Evolutionary conservation across 2,888 invertebrate species (phyloP).

Genomic region (Crossocerus cetratus): DNA sequence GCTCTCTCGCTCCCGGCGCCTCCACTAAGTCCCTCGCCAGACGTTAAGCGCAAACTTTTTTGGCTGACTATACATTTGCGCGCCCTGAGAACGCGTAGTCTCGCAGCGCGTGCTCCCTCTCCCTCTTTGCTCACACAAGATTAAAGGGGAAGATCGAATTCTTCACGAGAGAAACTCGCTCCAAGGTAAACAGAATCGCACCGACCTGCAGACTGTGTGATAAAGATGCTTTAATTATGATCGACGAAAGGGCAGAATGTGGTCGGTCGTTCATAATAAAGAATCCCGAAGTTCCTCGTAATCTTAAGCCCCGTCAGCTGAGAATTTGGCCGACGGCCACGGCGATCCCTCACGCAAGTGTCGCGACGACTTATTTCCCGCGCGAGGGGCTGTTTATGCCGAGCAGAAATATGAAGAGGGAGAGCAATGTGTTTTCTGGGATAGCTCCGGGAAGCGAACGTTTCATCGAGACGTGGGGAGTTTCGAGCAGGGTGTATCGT

Average conservation of each 20-base stretch:
- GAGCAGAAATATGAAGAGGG: too few species aligned
- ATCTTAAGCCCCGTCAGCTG: slow-evolving; percentile 28
- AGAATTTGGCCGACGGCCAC: slow-evolving; percentile 43
- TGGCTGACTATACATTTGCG: neutral
- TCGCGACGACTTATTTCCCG: slow-evolving; percentile 6
- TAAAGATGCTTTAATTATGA: neutral
- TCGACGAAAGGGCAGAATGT: neutral
- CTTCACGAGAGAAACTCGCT: too few species aligned
- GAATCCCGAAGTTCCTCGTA: neutral
- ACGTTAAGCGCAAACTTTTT: slow-evolving; percentile 25
- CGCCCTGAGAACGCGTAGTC: too few species aligned
- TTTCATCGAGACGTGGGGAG: slow-evolving; percentile 10
- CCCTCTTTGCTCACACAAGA: too few species aligned
- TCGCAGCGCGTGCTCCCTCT: too few species aligned
- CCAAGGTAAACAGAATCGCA: too few species aligned
- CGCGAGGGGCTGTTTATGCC: neutral
- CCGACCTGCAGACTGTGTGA: neutral
- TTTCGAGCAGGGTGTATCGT: slow-evolving; percentile 15
- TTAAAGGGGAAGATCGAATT: too few species aligned
- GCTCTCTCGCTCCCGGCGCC: slow-evolving; percentile 53
- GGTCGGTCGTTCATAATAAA: neutral
- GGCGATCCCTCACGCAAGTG: slow-evolving; percentile 1
- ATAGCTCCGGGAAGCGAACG: slow-evolving; percentile 1
- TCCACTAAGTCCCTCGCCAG: slow-evolving; percentile 41
- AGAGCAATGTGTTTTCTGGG: too few species aligned